phyloP scores from a whole-genome alignment of 2,797 vertebrate genomes.

The Discoglossus pictus region DNA sequence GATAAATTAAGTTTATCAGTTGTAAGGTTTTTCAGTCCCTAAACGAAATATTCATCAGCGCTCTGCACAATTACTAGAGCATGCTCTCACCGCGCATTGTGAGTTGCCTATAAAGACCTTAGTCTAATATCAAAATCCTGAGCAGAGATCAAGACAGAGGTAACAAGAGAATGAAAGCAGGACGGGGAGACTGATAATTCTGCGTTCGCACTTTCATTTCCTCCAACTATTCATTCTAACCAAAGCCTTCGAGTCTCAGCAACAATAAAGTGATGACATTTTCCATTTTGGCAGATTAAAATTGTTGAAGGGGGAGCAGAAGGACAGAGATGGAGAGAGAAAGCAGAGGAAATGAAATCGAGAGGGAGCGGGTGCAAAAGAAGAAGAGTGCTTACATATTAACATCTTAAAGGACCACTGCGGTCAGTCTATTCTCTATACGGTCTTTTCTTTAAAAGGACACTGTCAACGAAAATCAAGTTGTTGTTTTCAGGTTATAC shows the following conservation, averaged over 20 bases:
- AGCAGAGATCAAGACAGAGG: background rate
- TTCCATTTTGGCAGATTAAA: constrained; percentile 37
- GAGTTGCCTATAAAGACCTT: background rate
- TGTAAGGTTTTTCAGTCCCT: too few species aligned
- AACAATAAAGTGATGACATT: constrained; percentile 34
- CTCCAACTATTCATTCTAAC: constrained; percentile 29
- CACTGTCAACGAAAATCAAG: too few species aligned
- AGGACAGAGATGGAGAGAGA: constrained; percentile 15
- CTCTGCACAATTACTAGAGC: too few species aligned
- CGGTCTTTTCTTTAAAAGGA: too few species aligned
- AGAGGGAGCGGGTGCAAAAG: background rate
- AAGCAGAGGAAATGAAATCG: constrained; percentile 25
- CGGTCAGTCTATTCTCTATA: too few species aligned
- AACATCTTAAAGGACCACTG: too few species aligned
- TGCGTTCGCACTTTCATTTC: constrained; percentile 39
- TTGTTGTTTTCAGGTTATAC: too few species aligned
- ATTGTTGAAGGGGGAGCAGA: constrained; percentile 25
- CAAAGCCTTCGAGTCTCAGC: constrained; percentile 5
- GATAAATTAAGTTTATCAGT: too few species aligned
- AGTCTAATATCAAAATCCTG: constrained; percentile 28
- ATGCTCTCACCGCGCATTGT: too few species aligned
- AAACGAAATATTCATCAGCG: too few species aligned
- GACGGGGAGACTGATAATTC: background rate
- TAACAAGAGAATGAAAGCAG: background rate
- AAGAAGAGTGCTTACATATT: constrained; percentile 15